phyloP scores from a whole-genome alignment of 1,140 invertebrate genomes.

The Leucophenga varia region DNA sequence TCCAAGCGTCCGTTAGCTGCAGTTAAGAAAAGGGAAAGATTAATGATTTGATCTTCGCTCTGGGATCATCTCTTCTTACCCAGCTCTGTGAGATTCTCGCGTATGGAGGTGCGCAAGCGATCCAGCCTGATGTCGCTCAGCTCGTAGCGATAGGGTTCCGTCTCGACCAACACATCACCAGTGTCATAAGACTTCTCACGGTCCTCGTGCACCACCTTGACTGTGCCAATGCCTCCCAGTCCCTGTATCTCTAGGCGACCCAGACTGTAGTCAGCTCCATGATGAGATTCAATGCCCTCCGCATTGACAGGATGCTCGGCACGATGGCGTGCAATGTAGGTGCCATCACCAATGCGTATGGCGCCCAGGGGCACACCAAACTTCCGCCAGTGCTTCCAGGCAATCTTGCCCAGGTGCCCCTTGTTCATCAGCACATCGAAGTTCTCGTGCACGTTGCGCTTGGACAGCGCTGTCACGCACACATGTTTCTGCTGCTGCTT shows the following conservation, averaged over 20 bases:
- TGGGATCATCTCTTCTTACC: slow-evolving; percentile 29
- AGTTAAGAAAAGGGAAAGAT: background rate
- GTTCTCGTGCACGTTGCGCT: slow-evolving; percentile 61
- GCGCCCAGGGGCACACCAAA: slow-evolving; percentile 66
- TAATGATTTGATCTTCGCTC: slow-evolving; percentile 1
- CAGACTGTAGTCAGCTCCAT: slow-evolving; percentile 58
- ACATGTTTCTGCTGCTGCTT: slow-evolving; percentile 59
- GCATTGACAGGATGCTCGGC: slow-evolving; percentile 33
- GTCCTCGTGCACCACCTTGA: slow-evolving; percentile 64
- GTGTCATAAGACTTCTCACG: slow-evolving; percentile 63
- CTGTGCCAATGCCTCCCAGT: slow-evolving; percentile 68
- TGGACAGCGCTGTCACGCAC: slow-evolving; percentile 67
- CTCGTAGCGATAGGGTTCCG: slow-evolving; percentile 75
- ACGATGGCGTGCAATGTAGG: slow-evolving; percentile 59
- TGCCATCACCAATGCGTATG: slow-evolving; percentile 60
- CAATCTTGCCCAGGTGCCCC: slow-evolving; percentile 71
- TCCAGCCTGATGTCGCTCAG: slow-evolving; percentile 67
- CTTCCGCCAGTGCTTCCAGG: slow-evolving; percentile 72
- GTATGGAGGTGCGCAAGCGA: slow-evolving; percentile 60
- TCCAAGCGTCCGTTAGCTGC: slow-evolving; percentile 62
- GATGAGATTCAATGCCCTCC: slow-evolving; percentile 34
- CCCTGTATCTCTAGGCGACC: slow-evolving; percentile 68
- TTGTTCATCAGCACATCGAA: slow-evolving; percentile 78
- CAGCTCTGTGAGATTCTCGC: slow-evolving; percentile 60
- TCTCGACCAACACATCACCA: slow-evolving; percentile 76